Conservation (phyloP, 2,113 vertebrate species). For the Pelvicachromis taeniatus region DNA sequence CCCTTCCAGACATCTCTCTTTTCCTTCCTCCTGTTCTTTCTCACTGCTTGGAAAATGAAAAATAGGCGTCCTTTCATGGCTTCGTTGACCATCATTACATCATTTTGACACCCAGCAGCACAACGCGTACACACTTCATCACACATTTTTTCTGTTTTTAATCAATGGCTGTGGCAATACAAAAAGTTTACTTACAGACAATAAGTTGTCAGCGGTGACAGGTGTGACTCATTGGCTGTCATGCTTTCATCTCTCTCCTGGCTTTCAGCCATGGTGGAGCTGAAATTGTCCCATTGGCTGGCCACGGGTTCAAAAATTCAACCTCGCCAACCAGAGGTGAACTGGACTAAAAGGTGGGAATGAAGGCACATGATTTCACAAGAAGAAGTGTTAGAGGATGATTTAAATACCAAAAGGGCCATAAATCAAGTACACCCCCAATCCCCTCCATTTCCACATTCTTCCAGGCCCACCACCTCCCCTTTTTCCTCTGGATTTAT, state of each 20-base stretch:
- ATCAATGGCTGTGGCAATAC: slow-evolving; percentile 5
- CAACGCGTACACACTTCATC: neutral
- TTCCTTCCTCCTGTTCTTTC: slow-evolving; percentile 62
- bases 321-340: slow-evolving; percentile 52
- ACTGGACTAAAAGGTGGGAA: slow-evolving; percentile 52
- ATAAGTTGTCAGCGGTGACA: slow-evolving; percentile 41
- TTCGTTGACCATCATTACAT: slow-evolving; percentile 71
- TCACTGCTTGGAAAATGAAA: slow-evolving; percentile 68
- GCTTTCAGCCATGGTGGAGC: slow-evolving; percentile 10
- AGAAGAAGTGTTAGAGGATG: slow-evolving; percentile 40
- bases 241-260: slow-evolving; percentile 13
- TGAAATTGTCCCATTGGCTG: slow-evolving; percentile 21
- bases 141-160: neutral
- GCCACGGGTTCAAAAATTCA: slow-evolving; percentile 10
- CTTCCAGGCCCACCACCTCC: slow-evolving; percentile 41
- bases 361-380: slow-evolving; percentile 49
- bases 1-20: slow-evolving; percentile 55
- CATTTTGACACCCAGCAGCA: slow-evolving; percentile 63
- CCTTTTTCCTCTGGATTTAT: slow-evolving; percentile 58
- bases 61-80: slow-evolving; percentile 72
- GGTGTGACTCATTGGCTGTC: slow-evolving; percentile 38
- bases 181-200: slow-evolving; percentile 42
- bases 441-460: slow-evolving; percentile 60
- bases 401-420: slow-evolving; percentile 64
- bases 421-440: slow-evolving; percentile 57